Conservation (phyloP, 2,888 invertebrate species). For the Sinodicranocentrus sp. region DNA sequence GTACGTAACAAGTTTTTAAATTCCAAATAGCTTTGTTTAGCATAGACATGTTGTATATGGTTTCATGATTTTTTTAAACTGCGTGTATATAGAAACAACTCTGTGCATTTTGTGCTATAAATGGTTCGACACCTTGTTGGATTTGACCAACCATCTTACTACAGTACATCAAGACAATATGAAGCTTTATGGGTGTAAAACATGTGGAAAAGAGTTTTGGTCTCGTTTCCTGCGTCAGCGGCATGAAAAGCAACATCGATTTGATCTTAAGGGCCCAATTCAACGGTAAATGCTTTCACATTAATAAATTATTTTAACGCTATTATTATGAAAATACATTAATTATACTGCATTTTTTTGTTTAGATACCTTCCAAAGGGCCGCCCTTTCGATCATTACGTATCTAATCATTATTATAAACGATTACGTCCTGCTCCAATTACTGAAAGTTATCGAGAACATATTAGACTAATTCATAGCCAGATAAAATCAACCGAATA, state of each 20-base stretch:
- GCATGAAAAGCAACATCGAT: conserved; percentile 74
- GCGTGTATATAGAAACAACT: conserved; percentile 59
- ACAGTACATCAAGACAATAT: conserved; percentile 64
- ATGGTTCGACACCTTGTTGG: conserved; percentile 66
- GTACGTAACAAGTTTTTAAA: no score
- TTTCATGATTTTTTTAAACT: not conserved
- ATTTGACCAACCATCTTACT: conserved; percentile 69
- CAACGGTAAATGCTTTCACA: conserved; percentile 49
- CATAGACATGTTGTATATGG: no score
- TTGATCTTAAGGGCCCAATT: conserved; percentile 70
- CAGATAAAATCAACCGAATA: conserved; percentile 53
- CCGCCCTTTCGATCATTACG: conserved; percentile 64
- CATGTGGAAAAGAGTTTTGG: conserved; percentile 72
- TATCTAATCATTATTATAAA: conserved; percentile 71
- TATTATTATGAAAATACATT: conserved; percentile 5
- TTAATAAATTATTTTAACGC: not conserved
- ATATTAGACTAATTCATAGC: conserved; percentile 55
- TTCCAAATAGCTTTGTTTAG: no score
- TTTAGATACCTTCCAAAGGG: conserved; percentile 41
- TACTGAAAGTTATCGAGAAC: conserved; percentile 59
- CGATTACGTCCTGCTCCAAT: conserved; percentile 72
- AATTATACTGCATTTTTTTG: conserved; percentile 14
- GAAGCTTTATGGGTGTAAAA: conserved; percentile 70
- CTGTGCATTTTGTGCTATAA: conserved; percentile 75
- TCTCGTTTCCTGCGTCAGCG: conserved; percentile 72